phyloP scores from a whole-genome alignment of 2,888 invertebrate genomes.

The Drosophila macrospina region DNA sequence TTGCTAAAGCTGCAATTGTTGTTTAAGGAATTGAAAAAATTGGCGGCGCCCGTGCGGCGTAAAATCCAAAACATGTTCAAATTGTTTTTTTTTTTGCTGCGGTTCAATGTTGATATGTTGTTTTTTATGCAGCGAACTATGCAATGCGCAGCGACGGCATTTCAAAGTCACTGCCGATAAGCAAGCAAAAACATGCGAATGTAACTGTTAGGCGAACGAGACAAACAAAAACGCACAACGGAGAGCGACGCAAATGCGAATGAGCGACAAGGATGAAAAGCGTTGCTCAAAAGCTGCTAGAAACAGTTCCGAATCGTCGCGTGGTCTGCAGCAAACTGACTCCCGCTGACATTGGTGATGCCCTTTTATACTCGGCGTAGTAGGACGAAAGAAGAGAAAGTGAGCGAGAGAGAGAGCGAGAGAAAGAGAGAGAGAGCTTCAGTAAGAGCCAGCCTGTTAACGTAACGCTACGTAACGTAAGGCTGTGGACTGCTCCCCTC shows the following conservation, averaged over 20 bases:
- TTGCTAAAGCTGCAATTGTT: constrained; percentile 78
- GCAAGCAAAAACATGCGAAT: constrained; percentile 25
- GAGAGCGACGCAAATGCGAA: not conserved
- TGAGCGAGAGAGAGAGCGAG: constrained; percentile 13
- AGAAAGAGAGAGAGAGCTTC: constrained; percentile 1
- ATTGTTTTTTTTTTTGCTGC: constrained; percentile 6
- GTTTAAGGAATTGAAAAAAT: constrained; percentile 80
- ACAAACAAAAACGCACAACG: constrained; percentile 17
- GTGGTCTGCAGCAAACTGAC: constrained; percentile 70
- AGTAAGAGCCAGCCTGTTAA: constrained; percentile 8
- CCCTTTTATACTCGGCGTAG: constrained; percentile 55
- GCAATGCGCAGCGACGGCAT: constrained; percentile 70
- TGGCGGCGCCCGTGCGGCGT: constrained; percentile 78
- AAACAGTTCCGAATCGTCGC: constrained; percentile 49
- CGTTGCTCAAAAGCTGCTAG: constrained; percentile 11
- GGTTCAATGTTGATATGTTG: constrained; percentile 17
- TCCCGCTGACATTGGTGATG: constrained; percentile 21
- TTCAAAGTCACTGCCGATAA: constrained; percentile 57
- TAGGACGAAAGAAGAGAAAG: not conserved
- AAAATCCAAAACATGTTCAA: constrained; percentile 78
- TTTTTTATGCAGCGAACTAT: constrained; percentile 48
- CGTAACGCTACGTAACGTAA: constrained; percentile 29
- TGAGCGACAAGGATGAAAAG: constrained; percentile 30
- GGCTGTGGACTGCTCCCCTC: constrained; percentile 36
- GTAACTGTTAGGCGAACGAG: constrained; percentile 13